These are phyloP conservation scores for Ormyrus nitidulus DNA, from an alignment of 2,888 invertebrate species.

Conservation along the genomic window DNA sequence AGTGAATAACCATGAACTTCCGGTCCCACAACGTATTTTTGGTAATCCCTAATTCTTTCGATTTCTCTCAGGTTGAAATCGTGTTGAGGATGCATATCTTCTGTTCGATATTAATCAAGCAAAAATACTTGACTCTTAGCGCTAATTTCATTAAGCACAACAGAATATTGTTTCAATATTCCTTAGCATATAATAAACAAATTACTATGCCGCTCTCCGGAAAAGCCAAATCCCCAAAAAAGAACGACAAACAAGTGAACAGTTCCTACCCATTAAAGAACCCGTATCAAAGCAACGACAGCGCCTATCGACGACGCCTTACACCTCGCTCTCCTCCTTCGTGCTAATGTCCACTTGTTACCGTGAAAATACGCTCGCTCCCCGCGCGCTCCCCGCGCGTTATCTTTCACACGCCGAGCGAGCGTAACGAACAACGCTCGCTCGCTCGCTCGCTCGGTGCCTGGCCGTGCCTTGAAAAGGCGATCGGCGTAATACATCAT, in stretches of 20 bases:
- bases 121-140: background rate
- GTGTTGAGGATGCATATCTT: no score
- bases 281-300: constrained; percentile 19
- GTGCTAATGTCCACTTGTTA: constrained; percentile 47
- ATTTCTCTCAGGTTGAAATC: background rate
- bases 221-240: no score
- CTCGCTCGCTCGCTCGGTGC: background rate
- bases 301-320: constrained; percentile 37
- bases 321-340: background rate
- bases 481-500: constrained; percentile 70
- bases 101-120: background rate
- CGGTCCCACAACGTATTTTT: constrained; percentile 64
- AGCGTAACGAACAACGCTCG: background rate
- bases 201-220: no score
- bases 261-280: no score
- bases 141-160: no score
- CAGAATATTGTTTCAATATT: no score
- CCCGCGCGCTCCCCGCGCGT: background rate
- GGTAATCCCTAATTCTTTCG: constrained; percentile 19
- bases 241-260: no score
- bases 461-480: constrained; percentile 66
- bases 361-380: constrained; percentile 26
- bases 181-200: no score
- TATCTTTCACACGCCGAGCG: constrained; percentile 25
- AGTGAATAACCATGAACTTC: constrained; percentile 74